These are phyloP conservation scores for Rhingia campestris DNA, from an alignment of 2,888 invertebrate species.

Conservation along the genomic window DNA sequence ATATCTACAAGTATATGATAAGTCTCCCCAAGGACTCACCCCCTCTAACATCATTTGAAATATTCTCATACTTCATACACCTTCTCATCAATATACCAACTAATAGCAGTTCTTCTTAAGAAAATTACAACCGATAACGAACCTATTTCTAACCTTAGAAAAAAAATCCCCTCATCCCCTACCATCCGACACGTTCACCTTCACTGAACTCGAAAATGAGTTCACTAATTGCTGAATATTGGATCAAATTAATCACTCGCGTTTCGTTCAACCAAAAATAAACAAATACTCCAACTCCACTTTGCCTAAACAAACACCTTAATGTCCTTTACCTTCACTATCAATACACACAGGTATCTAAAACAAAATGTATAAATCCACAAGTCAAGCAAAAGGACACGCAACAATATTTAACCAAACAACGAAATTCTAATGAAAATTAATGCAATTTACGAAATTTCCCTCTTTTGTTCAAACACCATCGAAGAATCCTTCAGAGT, in stretches of 20 bases:
- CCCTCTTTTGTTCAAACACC: neutral
- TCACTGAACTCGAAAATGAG: slow-evolving; percentile 33
- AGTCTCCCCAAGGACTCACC: too few species aligned
- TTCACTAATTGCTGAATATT: slow-evolving; percentile 38
- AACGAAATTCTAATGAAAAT: slow-evolving; percentile 36
- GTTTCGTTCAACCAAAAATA: neutral
- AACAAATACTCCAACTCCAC: neutral
- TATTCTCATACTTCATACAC: too few species aligned
- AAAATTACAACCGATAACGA: too few species aligned
- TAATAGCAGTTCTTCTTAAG: too few species aligned
- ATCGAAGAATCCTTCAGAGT: neutral
- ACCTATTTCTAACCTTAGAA: too few species aligned
- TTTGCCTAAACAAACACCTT: slow-evolving; percentile 23
- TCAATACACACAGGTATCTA: neutral
- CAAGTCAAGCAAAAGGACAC: slow-evolving; percentile 52
- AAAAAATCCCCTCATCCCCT: neutral
- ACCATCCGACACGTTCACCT: slow-evolving; percentile 22
- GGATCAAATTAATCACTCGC: slow-evolving; percentile 43
- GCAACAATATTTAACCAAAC: slow-evolving; percentile 37
- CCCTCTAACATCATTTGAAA: too few species aligned
- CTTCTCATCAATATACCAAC: too few species aligned
- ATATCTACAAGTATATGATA: too few species aligned
- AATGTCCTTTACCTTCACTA: slow-evolving; percentile 16
- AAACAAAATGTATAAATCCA: slow-evolving; percentile 1
- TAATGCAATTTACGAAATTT: slow-evolving; percentile 55